A percentile compares a stretch with the other conserved stretches of the same genome.
Evolutionary conservation across 2,888 invertebrate species (phyloP).

Genomic region (Thereva unica): DNA sequence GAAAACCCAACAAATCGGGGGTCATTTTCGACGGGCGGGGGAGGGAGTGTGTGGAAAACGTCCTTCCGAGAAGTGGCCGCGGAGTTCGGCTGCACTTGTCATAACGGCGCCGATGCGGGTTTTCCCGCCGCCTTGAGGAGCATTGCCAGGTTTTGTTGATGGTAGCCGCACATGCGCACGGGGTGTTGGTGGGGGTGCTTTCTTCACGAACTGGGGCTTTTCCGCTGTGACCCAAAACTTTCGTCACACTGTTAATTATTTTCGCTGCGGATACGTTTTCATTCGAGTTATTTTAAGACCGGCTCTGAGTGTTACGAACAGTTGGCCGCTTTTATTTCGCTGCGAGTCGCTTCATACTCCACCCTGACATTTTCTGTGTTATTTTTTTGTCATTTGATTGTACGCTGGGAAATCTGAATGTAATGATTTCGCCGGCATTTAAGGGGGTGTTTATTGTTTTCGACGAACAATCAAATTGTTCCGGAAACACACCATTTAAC

Average conservation of each 20-base stretch:
- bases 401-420: too few relatives aligned
- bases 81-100: background rate
- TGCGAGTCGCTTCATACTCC: too few relatives aligned
- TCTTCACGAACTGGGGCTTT: background rate
- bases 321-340: background rate
- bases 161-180: background rate
- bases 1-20: background rate
- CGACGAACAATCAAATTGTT: too few relatives aligned
- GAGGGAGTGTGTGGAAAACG: background rate
- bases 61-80: background rate
- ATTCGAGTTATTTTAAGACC: slow-evolving; percentile 15
- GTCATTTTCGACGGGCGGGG: background rate
- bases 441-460: too few relatives aligned
- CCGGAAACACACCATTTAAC: too few relatives aligned
- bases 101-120: background rate
- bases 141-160: background rate
- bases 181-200: background rate
- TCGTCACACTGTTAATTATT: slow-evolving; percentile 16
- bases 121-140: background rate
- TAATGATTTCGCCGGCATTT: too few relatives aligned
- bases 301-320: background rate
- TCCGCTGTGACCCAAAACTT: background rate
- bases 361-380: too few relatives aligned
- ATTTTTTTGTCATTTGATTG: too few relatives aligned
- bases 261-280: background rate